Evolutionary conservation across 2,888 invertebrate genomes (phyloP), one percentile per base, ranked within the genome.

Genomic region (Eilema griseolum): DNA sequence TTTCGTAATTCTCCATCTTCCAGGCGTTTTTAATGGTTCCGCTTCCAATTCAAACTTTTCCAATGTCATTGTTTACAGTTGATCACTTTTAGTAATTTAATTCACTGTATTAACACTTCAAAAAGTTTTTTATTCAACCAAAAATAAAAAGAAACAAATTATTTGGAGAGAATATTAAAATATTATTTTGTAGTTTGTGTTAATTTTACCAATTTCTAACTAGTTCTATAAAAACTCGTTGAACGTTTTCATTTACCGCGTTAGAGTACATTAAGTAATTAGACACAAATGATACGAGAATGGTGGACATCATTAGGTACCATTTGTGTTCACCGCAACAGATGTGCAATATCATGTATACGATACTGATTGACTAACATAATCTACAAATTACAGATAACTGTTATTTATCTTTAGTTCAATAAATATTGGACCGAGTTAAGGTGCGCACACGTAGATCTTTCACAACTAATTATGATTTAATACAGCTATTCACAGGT

Each of bases 1-100:
- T 82, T 95, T 95, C 80, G 92, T 73, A 61, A 95, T 95, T 66
- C 94, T 85, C 93, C 93, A 92, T 20, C 91, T 93, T 77, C 90
- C 91, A 10, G 72, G 80, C 1, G 90, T 83, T 66, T 85, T 80
- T 16, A 86, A 66, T 20, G 81, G 76, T 20, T 78, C 79, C 56
- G 23, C n/a, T 33, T 61, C 61, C 11, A 61, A 61, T n/a, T 61
- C 61, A 31, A 61, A 61, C 61, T 61, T 61, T 61, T 61, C 33
- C 33, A 31, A 12, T 31, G 28, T 12, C 61, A 61, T 61, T n/a
- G 8, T 61, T 61, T 20, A 26, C 5, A 16, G 23, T 23, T 24
- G 24, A 3, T 26, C 16, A 46, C 46, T 52, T 52, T 52, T 52
- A 20, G 20, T 20, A 46, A 46, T 46, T 1, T 7, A n/a, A 52